phyloP scores from a whole-genome alignment of 2,888 invertebrate genomes.

The Orthonevra nobilis region DNA sequence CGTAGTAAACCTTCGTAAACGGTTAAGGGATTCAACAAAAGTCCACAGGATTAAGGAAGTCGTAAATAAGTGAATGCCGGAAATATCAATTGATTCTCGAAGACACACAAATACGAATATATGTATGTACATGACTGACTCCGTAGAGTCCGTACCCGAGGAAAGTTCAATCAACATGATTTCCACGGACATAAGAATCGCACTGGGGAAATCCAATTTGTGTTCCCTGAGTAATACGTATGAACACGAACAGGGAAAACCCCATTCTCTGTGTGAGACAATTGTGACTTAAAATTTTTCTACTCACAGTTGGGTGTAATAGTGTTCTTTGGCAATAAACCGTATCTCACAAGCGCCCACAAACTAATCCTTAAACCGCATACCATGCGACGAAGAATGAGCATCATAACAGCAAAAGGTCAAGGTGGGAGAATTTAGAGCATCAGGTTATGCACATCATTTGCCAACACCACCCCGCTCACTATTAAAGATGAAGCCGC shows the following conservation, averaged over 20 bases:
- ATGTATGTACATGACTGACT: conserved; percentile 9
- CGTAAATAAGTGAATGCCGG: conserved; percentile 50
- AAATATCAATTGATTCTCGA: conserved; percentile 51
- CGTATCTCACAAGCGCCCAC: neutral
- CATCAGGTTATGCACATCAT: conserved; percentile 29
- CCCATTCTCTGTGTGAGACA: too few species aligned
- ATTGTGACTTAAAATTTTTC: too few species aligned
- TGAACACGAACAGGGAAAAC: neutral
- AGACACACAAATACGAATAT: conserved; percentile 8
- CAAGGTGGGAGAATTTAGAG: conserved; percentile 50
- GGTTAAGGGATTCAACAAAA: conserved; percentile 19
- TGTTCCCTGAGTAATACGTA: neutral
- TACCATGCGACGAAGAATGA: neutral
- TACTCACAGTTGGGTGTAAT: too few species aligned
- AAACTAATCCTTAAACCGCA: conserved; percentile 15
- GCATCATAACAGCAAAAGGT: conserved; percentile 38
- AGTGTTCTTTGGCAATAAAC: conserved; percentile 17
- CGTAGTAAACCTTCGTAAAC: conserved; percentile 9
- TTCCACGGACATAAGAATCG: neutral
- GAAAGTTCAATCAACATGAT: conserved; percentile 15
- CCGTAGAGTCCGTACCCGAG: neutral
- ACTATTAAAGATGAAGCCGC: conserved; percentile 20
- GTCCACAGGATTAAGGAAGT: conserved; percentile 37
- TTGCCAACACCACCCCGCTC: neutral
- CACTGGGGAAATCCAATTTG: conserved; percentile 27